Conservation (phyloP, 2,797 vertebrate species). For the Coreius guichenoti region DNA sequence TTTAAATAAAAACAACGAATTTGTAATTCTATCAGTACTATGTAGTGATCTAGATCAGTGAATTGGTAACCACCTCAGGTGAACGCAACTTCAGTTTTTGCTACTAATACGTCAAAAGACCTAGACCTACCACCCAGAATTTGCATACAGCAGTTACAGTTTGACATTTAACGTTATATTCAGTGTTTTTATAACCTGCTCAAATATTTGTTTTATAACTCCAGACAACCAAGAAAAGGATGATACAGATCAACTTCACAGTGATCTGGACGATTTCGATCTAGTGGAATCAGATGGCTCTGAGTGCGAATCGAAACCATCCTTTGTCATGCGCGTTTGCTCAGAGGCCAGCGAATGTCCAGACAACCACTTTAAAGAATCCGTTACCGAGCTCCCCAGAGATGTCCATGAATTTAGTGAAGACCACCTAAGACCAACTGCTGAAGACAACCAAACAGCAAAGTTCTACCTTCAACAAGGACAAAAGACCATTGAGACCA, state of each 20-base stretch:
- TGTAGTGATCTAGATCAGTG: background rate
- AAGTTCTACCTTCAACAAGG: constrained; percentile 81
- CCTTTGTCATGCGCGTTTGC: constrained; percentile 68
- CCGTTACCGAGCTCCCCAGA: constrained; percentile 68
- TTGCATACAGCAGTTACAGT: background rate
- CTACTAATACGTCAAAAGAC: background rate
- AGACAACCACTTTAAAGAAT: constrained; percentile 62
- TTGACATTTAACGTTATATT: background rate
- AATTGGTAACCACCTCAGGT: background rate
- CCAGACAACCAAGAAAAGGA: constrained; percentile 78
- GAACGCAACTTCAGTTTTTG: background rate
- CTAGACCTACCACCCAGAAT: background rate
- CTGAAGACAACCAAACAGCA: constrained; percentile 72
- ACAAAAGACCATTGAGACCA: constrained; percentile 77
- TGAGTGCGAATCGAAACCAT: constrained; percentile 84
- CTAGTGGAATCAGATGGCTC: constrained; percentile 87
- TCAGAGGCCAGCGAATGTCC: constrained; percentile 61
- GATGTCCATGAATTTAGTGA: constrained; percentile 83
- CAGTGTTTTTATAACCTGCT: constrained; percentile 2
- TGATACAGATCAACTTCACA: constrained; percentile 85
- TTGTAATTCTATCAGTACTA: background rate
- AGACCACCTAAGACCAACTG: constrained; percentile 72
- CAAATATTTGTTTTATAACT: constrained; percentile 46
- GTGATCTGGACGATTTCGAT: constrained; percentile 93
- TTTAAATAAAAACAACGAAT: background rate